A percentile compares a stretch with the other conserved stretches of the same genome.
phyloP scores from a whole-genome alignment of 2,888 invertebrate species.

The Agapostemon virescens region DNA sequence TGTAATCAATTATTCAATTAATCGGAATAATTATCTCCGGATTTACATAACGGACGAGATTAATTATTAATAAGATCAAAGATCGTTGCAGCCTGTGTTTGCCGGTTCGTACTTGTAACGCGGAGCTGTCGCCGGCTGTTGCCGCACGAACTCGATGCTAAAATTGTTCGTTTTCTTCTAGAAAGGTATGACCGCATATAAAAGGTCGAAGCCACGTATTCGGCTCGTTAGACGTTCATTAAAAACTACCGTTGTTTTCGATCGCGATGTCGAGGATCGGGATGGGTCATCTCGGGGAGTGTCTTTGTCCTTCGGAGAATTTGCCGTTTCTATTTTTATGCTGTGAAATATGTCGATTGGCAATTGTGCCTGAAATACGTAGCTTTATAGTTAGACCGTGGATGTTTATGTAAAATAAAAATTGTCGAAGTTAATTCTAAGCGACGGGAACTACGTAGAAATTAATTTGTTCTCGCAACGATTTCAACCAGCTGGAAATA shows the following conservation, averaged over 20 bases:
- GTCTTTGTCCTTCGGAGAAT: not conserved
- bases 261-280: not conserved
- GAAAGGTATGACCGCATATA: not conserved
- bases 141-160: not conserved
- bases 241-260: not conserved
- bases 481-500: not conserved
- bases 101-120: not conserved
- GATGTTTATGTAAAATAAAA: not conserved
- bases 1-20: constrained; percentile 65
- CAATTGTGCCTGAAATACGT: too few relatives aligned
- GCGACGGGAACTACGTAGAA: not conserved
- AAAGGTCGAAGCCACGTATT: not conserved
- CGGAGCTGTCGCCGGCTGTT: not conserved
- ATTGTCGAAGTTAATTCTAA: not conserved
- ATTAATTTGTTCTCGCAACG: not conserved
- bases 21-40: constrained; percentile 53
- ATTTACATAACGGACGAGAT: constrained; percentile 56
- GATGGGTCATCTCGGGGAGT: not conserved
- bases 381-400: too few relatives aligned
- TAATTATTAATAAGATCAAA: constrained; percentile 62
- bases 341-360: too few relatives aligned
- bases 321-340: not conserved
- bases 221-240: not conserved
- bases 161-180: not conserved
- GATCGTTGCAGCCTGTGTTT: constrained; percentile 46